Evolutionary conservation across 2,888 invertebrate genomes (phyloP).

Genomic region (Lordiphosa andalusiaca): DNA sequence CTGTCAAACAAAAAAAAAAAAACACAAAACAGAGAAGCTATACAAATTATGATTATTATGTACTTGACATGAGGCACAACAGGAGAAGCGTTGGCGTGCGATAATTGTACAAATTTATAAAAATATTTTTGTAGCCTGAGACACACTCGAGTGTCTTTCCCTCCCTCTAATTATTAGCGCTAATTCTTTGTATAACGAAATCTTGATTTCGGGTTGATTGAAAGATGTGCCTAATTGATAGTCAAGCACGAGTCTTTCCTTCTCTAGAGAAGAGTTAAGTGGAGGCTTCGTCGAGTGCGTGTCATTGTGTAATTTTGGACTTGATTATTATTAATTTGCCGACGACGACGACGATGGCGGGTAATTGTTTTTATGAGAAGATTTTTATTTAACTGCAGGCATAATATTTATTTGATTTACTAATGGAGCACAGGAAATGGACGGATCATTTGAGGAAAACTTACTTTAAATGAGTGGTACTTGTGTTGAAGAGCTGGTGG

Average conservation of each 20-base stretch:
- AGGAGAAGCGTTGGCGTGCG: conserved; percentile 57
- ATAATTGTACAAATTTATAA: conserved; percentile 64
- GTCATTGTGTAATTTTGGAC: conserved; percentile 72
- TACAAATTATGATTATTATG: conserved; percentile 60
- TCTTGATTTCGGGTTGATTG: conserved; percentile 54
- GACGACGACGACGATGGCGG: conserved; percentile 51
- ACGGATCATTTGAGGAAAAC: conserved; percentile 17
- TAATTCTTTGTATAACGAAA: conserved; percentile 50
- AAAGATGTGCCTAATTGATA: conserved; percentile 76
- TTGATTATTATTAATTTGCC: conserved; percentile 73
- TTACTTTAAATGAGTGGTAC: conserved; percentile 44
- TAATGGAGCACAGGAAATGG: conserved; percentile 57
- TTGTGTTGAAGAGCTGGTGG: neutral
- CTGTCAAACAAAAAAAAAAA: conserved; percentile 39
- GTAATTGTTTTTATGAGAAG: conserved; percentile 39
- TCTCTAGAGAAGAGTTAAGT: conserved; percentile 13
- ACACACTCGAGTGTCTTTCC: conserved; percentile 19
- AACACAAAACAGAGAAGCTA: too few relatives aligned
- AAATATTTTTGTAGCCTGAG: conserved; percentile 16
- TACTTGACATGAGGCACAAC: conserved; percentile 55
- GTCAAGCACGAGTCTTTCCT: conserved; percentile 52
- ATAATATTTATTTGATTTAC: conserved; percentile 67
- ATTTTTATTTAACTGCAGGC: conserved; percentile 33
- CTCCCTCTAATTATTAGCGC: conserved; percentile 66
- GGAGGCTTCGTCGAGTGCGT: conserved; percentile 62